Base-by-base conservation (phyloP, 53 echinoderm and acorn worm species). In the Zoroaster sp. region DNA sequence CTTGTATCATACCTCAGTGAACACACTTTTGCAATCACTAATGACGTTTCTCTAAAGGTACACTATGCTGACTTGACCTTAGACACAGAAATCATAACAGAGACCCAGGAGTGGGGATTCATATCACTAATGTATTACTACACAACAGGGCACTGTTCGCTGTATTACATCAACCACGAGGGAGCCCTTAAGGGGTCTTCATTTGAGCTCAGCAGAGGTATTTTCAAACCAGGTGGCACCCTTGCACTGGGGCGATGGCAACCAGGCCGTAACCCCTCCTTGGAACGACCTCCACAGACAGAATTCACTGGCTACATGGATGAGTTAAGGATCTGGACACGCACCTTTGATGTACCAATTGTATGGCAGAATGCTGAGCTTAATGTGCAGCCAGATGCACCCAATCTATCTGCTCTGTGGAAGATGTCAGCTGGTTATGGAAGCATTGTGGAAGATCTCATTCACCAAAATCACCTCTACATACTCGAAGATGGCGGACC, bases 211-310 rank as follows among this genome's bases (percentile, higher is more conserved):
- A 44, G 71, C 3, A 54, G 23, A 40, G 91, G 76, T 4, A 51
- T 94, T 67, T 92, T 92, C 47, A 17, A 86, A 38, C 79, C 87
- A 11, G 94, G 91, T 66, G 92, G 96, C 1, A 93, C 73, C 18
- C 59, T 96, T 66, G 87, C 91, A 38, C 55, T 96, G 42, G 96
- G 96, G 40, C 78, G 91, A 32, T 94, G 96, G 94, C 96, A 90
- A 67, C 89, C 93, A 75, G 93, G 93, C 15, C 80, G 69, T 10
- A 44, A 87, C 51, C 54, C 87, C 7, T 74, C 79, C 17, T 12
- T 31, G 40, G 83, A 70, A 68, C 66, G 81, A 15, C 94, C 94
- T 18, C 87, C 78, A 33, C 39, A 47, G 13, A 85, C 91, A 25
- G 72, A 80, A 80, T 96, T 86, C 55, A 66, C 55, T 7, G 96